Base-by-base conservation (phyloP, 1,140 invertebrate genomes). In the Dermatophagoides farinae region DNA sequence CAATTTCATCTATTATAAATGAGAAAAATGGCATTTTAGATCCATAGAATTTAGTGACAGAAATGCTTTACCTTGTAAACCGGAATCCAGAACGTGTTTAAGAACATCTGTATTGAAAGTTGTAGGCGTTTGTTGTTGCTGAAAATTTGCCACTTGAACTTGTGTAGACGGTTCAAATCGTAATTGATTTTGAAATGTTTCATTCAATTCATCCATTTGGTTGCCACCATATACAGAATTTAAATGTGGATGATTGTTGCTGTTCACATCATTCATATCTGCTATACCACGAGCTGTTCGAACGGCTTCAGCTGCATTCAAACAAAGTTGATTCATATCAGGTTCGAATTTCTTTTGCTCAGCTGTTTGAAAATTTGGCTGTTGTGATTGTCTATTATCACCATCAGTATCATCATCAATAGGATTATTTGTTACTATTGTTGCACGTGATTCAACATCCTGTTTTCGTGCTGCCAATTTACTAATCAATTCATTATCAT, bases 1-100 rank as follows among this genome's bases (percentile, higher is more conserved):
- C 58, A 50, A 60, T 60, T 43, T 50, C 58, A 11, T 60, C 58
- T 60, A 41, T 22, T 50, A 37, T 47, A 47, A 14, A 22, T 40
- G 38, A 38, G 6, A 47, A 55, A 8, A 25, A 43, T 57, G 10
- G 39, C 9, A 4, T 55, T 38, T 39, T 14, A 41, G 23, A 4
- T 6, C 11, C 39, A 55, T 12, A 38, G 14, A 55, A 11, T 55
- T n/a, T 2, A 31, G 4, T 5, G 23, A 6, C 12, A n/a, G 25
- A 41, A 41, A 38, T 38, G 10, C 9, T 16, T 39, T 37, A 60
- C 58, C 58, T 49, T 60, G 58, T 4, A 60, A 22, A 14, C 50
- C 58, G 6, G 14, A 18, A 37, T 60, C 46, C 1, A 60, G 58
- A 23, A 52, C 44, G 18, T 50, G 39, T 25, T 60, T 39, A 12